Evolutionary conservation across 2,113 vertebrate genomes (phyloP).

Genomic region (Mungos mungo): DNA sequence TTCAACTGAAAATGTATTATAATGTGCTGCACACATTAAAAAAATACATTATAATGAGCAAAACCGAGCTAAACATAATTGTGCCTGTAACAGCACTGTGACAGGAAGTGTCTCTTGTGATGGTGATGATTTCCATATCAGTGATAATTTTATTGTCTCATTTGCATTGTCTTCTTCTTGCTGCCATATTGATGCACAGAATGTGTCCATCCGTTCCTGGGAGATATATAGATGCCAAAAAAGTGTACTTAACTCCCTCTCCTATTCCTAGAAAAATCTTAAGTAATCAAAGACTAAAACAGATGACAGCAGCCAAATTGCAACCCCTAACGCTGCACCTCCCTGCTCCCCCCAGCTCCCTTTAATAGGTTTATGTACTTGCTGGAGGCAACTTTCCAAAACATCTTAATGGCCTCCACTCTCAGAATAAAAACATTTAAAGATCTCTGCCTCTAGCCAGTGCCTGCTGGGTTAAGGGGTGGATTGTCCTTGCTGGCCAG

Average conservation of each 20-base stretch:
- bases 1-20: slow-evolving; percentile 46
- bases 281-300: background rate
- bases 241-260: background rate
- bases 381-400: background rate
- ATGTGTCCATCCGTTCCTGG: background rate
- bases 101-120: background rate
- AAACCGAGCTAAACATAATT: slow-evolving; percentile 7
- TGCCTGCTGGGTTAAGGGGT: background rate
- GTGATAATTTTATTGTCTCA: slow-evolving; percentile 43
- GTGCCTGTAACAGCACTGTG: background rate
- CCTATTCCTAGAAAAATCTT: background rate
- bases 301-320: background rate
- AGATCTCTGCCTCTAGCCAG: background rate
- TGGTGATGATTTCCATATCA: background rate
- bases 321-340: background rate
- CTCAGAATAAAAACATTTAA: background rate
- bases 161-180: slow-evolving; percentile 31
- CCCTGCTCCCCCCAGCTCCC: background rate
- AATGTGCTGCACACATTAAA: slow-evolving; percentile 32
- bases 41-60: slow-evolving; percentile 50
- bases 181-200: background rate
- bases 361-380: background rate
- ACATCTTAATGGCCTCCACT: background rate
- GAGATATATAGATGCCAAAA: background rate
- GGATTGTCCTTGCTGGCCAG: background rate